Conservation (phyloP, 2,113 vertebrate genomes). For the Chionomys nivalis region DNA sequence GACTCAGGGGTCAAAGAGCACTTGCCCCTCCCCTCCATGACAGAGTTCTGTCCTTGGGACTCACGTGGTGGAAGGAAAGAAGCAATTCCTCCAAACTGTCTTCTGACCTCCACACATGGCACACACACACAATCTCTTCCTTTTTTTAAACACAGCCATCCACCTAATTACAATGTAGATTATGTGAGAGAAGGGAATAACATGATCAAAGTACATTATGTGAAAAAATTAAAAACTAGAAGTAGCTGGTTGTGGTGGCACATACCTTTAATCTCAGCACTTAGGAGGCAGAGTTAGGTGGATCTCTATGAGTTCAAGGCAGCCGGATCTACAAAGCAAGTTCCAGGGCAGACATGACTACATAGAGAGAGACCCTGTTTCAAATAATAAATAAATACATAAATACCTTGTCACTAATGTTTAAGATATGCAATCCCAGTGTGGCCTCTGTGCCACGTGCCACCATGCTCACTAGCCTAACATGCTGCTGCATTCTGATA, state of each 20-base stretch:
- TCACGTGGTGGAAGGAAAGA: background rate
- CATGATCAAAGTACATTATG: background rate
- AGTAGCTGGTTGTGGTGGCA: background rate
- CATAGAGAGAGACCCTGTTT: background rate
- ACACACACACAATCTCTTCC: too few relatives aligned
- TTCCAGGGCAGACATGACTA: background rate
- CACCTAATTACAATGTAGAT: background rate
- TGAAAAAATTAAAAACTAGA: background rate
- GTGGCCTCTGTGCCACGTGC: too few relatives aligned
- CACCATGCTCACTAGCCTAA: background rate
- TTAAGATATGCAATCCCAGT: background rate
- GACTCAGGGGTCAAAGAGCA: background rate
- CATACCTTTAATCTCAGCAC: background rate
- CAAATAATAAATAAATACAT: background rate
- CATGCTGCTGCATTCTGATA: background rate
- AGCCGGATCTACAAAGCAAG: background rate
- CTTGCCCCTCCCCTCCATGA: background rate
- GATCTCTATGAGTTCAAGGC: background rate
- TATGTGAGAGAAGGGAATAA: background rate
- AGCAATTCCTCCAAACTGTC: background rate
- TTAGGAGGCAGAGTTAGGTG: background rate
- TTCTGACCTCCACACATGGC: background rate
- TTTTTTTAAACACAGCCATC: background rate
- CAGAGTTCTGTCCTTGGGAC: background rate
- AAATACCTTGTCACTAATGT: background rate